Percentiles rank a stretch among this genome's conserved stretches.
These are phyloP conservation scores for Colaptes auratus DNA, from an alignment of 2,113 vertebrate species.

Conservation along the genomic window DNA sequence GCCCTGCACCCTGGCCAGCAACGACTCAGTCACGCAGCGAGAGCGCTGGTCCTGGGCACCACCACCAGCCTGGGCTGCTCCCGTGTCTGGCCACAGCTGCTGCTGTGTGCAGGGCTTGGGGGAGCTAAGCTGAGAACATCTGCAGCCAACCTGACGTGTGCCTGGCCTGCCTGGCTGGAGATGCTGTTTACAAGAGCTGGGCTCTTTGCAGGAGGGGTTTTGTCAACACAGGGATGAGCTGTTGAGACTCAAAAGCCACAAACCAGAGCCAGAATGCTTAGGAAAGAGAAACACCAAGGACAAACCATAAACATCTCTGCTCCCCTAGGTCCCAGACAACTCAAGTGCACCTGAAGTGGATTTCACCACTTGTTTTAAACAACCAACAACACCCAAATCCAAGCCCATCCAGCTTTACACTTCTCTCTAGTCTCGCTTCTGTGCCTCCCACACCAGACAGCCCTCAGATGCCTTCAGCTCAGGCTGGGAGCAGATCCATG, in stretches of 20 bases:
- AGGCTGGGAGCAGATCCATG: not conserved
- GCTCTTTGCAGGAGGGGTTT: not conserved
- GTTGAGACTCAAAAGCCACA: not conserved
- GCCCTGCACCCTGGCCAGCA: not conserved
- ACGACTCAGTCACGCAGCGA: rapidly evolving
- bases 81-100: not conserved
- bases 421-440: not conserved
- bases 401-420: not conserved
- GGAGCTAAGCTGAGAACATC: not conserved
- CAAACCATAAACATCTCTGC: not conserved
- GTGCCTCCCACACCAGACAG: not conserved
- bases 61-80: not conserved
- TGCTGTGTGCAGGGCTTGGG: not conserved
- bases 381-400: not conserved
- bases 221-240: not conserved
- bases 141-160: not conserved
- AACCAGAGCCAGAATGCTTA: not conserved
- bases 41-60: not conserved
- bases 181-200: not conserved
- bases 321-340: not conserved
- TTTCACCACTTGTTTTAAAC: not conserved
- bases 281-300: not conserved
- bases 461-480: not conserved
- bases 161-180: not conserved
- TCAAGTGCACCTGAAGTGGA: not conserved